Percentiles rank a stretch among this genome's conserved stretches.
phyloP scores from a whole-genome alignment of 92 coral and sea anemone species.

The Palythoa grandiflora region DNA sequence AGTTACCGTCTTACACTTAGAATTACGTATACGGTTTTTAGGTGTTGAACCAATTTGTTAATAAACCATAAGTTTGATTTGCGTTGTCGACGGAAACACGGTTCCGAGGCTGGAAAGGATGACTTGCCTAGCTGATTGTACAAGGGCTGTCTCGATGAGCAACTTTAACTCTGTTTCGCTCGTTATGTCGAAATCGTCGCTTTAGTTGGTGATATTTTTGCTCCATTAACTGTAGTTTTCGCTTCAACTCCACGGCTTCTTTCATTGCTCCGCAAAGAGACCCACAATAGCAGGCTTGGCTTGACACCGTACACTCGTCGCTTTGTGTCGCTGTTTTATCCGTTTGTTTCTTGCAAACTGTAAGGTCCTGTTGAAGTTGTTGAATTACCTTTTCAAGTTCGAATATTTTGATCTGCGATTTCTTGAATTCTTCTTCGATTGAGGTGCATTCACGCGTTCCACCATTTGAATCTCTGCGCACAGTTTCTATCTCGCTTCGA shows the following conservation, averaged over 20 bases:
- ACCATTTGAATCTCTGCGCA: constrained; percentile 48
- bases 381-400: constrained; percentile 85
- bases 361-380: constrained; percentile 75
- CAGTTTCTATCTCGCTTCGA: constrained; percentile 76
- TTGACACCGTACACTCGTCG: constrained; percentile 44
- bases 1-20: too few species aligned
- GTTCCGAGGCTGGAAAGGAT: too few species aligned
- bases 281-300: constrained; percentile 88
- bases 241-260: constrained; percentile 88
- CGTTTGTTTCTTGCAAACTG: constrained; percentile 63
- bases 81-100: too few species aligned
- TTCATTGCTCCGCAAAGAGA: constrained; percentile 98
- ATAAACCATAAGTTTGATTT: too few species aligned
- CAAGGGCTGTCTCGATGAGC: constrained; percentile 94
- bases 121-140: constrained; percentile 65
- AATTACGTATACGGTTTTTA: too few species aligned
- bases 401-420: constrained; percentile 77
- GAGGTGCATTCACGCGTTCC: constrained; percentile 56
- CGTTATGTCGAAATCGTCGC: constrained; percentile 74
- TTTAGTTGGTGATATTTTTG: constrained; percentile 81
- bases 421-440: constrained; percentile 84
- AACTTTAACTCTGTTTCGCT: constrained; percentile 78
- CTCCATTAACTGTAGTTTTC: constrained; percentile 88
- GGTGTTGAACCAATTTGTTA: too few species aligned
- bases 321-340: constrained; percentile 37